These are phyloP conservation scores for Mormyrus iriodes DNA, from an alignment of 2,113 vertebrate genomes.

Conservation along the genomic window DNA sequence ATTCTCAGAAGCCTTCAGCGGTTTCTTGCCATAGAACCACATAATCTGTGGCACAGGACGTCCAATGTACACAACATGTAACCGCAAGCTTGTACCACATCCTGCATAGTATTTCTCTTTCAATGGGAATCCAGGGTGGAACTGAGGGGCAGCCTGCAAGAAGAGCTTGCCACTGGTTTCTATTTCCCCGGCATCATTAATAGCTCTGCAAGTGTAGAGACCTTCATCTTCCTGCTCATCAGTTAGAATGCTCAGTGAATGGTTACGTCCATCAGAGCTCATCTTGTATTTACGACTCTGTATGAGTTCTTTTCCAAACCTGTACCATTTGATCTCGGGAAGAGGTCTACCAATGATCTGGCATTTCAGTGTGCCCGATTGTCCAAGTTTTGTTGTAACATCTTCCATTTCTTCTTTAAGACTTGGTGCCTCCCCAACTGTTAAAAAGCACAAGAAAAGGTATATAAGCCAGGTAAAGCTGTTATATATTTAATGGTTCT, in stretches of 20 bases:
- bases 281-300: constrained; percentile 98
- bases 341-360: constrained; percentile 91
- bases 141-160: constrained; percentile 85
- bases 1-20: constrained; percentile 78
- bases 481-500: background rate
- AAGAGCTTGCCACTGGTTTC: constrained; percentile 90
- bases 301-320: constrained; percentile 87
- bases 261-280: constrained; percentile 93
- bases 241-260: constrained; percentile 81
- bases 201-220: constrained; percentile 84
- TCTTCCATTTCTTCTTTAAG: constrained; percentile 83
- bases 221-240: constrained; percentile 98
- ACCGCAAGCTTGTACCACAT: constrained; percentile 85
- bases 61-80: constrained; percentile 91
- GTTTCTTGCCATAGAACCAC: constrained; percentile 95
- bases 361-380: constrained; percentile 81
- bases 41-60: constrained; percentile 95
- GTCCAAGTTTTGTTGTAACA: constrained; percentile 82
- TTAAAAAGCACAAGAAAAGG: constrained; percentile 25
- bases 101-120: constrained; percentile 89
- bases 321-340: constrained; percentile 96
- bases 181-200: constrained; percentile 87
- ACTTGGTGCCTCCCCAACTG: constrained; percentile 89
- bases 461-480: background rate
- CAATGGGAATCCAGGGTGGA: constrained; percentile 89